Conservation (phyloP, 1,140 invertebrate genomes). For the Tetraneura akinire region DNA sequence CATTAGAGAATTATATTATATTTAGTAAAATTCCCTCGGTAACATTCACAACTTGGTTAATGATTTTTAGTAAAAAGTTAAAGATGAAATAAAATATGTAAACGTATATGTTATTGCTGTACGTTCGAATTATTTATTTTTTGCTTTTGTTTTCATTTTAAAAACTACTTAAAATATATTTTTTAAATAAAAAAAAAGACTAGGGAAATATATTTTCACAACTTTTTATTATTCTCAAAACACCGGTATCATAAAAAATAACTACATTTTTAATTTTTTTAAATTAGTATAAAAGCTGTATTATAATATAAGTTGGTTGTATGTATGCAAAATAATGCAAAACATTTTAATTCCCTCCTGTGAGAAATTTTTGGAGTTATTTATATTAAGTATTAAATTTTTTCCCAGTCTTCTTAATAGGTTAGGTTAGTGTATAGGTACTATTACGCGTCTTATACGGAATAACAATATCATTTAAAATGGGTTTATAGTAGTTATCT, state of each 20-base stretch:
- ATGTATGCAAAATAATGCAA: too few species aligned
- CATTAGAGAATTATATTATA: not conserved
- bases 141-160: not conserved
- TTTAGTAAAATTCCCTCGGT: not conserved
- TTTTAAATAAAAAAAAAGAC: not conserved
- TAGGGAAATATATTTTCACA: not conserved
- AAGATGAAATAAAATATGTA: slow-evolving; percentile 19
- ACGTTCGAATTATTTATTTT: not conserved
- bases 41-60: not conserved
- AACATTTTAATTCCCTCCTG: too few species aligned
- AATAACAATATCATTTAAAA: too few species aligned
- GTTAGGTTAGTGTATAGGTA: too few species aligned
- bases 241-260: not conserved
- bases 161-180: not conserved
- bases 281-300: not conserved
- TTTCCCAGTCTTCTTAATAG: too few species aligned
- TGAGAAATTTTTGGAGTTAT: too few species aligned
- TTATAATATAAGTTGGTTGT: too few species aligned
- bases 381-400: too few species aligned
- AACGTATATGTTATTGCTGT: not conserved
- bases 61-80: not conserved
- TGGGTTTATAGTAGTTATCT: too few species aligned
- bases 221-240: not conserved
- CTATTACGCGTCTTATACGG: too few species aligned
- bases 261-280: not conserved